Evolutionary conservation across 2,113 vertebrate species (phyloP).

Genomic region (Notothenia coriiceps): DNA sequence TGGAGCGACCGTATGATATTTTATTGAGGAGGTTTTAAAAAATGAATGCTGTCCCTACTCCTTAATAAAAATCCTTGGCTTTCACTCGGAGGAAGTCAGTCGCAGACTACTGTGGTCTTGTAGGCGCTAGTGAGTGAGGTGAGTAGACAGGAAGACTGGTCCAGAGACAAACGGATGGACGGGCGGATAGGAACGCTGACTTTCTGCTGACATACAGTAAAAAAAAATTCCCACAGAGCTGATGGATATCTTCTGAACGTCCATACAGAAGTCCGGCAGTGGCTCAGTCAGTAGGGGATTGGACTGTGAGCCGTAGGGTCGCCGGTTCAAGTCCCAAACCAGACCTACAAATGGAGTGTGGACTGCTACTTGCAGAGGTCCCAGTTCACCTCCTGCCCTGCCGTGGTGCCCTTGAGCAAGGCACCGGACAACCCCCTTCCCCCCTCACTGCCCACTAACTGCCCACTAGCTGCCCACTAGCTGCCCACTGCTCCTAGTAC

Average conservation of each 20-base stretch:
- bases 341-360: too few species aligned
- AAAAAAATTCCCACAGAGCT: not conserved
- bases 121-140: slow-evolving; percentile 49
- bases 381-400: too few species aligned
- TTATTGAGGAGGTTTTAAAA: slow-evolving; percentile 90
- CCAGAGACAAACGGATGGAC: not conserved
- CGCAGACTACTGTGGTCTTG: slow-evolving; percentile 69
- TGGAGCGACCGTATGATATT: slow-evolving; percentile 89
- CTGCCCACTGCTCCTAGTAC: too few species aligned
- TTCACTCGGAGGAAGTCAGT: slow-evolving; percentile 76
- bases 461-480: too few species aligned
- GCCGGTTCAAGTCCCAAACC: too few species aligned
- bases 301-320: too few species aligned
- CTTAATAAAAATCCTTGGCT: slow-evolving; percentile 86
- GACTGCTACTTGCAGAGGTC: too few species aligned
- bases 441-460: too few species aligned
- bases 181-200: slow-evolving; percentile 3
- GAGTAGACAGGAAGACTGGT: slow-evolving; percentile 33
- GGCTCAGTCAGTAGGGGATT: too few species aligned
- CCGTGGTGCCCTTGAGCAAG: too few species aligned
- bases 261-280: not conserved
- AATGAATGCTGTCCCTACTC: slow-evolving; percentile 89
- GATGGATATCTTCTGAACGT: slow-evolving; percentile 1
- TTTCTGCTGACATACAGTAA: not conserved
- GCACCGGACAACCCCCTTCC: too few species aligned